A percentile compares a stretch with the other conserved stretches of the same genome.
phyloP scores from a whole-genome alignment of 2,113 vertebrate genomes.

The Crocuta crocuta region DNA sequence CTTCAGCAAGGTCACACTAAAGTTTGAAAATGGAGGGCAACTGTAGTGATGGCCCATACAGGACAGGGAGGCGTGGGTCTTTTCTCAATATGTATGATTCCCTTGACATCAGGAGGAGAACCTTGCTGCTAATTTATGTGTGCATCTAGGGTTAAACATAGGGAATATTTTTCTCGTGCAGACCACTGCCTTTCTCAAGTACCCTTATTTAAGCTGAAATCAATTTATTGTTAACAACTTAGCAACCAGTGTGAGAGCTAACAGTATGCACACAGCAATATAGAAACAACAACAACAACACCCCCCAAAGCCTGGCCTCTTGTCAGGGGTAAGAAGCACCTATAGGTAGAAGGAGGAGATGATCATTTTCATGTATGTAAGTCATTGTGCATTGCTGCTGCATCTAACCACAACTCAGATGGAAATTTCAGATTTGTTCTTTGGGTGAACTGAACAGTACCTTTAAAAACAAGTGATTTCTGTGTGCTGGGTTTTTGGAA shows the following conservation, averaged over 20 bases:
- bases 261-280: constrained; percentile 64
- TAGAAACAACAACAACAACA: neutral
- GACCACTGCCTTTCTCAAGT: constrained; percentile 72
- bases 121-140: constrained; percentile 69
- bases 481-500: constrained; percentile 13
- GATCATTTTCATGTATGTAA: constrained; percentile 67
- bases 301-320: constrained; percentile 45
- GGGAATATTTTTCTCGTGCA: constrained; percentile 72
- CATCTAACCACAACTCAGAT: neutral
- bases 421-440: constrained; percentile 35
- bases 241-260: constrained; percentile 73
- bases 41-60: neutral
- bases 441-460: neutral
- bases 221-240: constrained; percentile 66
- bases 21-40: neutral
- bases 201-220: constrained; percentile 77
- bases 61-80: neutral
- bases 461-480: constrained; percentile 24
- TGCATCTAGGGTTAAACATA: constrained; percentile 55
- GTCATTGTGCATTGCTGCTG: constrained; percentile 41
- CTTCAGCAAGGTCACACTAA: constrained; percentile 40
- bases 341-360: neutral
- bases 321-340: constrained; percentile 54
- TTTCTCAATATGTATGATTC: constrained; percentile 51
- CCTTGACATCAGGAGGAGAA: constrained; percentile 59